Evolutionary conservation across 2,113 vertebrate species (phyloP), one percentile per base, ranked within the genome.

Genomic region (Lepisosteus oculatus): DNA sequence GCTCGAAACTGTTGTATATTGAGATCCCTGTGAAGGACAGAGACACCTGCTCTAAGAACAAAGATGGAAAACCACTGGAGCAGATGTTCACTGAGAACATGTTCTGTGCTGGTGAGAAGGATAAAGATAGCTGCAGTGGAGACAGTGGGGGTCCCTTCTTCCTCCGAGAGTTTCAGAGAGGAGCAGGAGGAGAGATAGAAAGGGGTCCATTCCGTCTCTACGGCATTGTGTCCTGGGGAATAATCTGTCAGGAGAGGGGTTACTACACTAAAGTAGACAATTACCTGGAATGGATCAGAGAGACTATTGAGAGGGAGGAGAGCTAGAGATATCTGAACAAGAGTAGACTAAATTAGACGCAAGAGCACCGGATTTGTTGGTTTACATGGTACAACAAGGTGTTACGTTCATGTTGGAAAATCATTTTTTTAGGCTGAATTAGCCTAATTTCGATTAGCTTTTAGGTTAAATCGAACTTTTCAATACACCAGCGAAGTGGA

Each of bases 141-240:
- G 97, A 99, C 17, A 95, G 95, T 0, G 96, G 97, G 0, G 93
- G 96, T 3, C 92, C 95, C 6, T 90, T 95, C 3, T 81, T 91
- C 43, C 9, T 6, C 9, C 5, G 47, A 9, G 47, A 51, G 47
- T 6, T 51, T n/a, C 90, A 87, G 0, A 61, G 5, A n/a, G 66
- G 78, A 4, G 5, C 5, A 0, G 67, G 15, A 1, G 80, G 70
- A 51, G 14, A 11, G 13, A 4, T 68, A 0, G 41, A 43, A 11
- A 55, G 11, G 8, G 63, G 69, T 0, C 86, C 85, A 2, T 74
- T 92, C 63, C 76, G 61, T 17, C 83, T 92, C 0, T 85, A 80
- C 0, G 97, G 96, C 9, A 68, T 98, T 63, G 90, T 98, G 76
- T 98, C 97, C n/a, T 99, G 96, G 96, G 96, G 96, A n/a, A n/a